Percentiles rank a stretch among this genome's conserved stretches.
These are phyloP conservation scores for Lagopus muta DNA, from an alignment of 2,113 vertebrate genomes.

Conservation along the genomic window DNA sequence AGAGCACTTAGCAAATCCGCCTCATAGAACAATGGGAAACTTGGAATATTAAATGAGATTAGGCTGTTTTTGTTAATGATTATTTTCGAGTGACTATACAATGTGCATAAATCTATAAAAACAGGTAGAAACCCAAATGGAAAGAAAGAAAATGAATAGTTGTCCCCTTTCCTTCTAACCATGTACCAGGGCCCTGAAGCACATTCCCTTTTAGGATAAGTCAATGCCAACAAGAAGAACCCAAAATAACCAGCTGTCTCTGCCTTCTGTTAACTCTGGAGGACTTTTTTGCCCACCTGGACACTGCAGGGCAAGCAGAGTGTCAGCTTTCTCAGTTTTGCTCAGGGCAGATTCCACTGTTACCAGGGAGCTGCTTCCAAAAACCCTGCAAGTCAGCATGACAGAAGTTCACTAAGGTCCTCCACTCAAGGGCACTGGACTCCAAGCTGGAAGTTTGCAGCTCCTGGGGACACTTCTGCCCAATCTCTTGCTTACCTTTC, in stretches of 20 bases:
- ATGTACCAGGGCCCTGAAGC: background rate
- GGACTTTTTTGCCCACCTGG: slow-evolving; percentile 29
- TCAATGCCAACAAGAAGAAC: background rate
- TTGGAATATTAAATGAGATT: slow-evolving; percentile 12
- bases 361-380: background rate
- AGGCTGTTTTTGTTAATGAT: background rate
- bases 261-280: slow-evolving; percentile 50
- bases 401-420: slow-evolving; percentile 14
- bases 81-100: background rate
- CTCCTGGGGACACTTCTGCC: background rate
- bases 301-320: background rate
- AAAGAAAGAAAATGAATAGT: slow-evolving; percentile 1
- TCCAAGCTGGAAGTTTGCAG: background rate
- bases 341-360: background rate
- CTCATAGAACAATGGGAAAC: background rate
- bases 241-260: slow-evolving; percentile 49
- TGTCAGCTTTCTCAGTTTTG: slow-evolving; percentile 27
- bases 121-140: background rate
- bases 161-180: background rate
- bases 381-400: background rate
- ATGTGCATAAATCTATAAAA: background rate
- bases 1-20: background rate
- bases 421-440: slow-evolving; percentile 26
- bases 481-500: too few species aligned
- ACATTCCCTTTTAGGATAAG: background rate